A percentile compares a stretch with the other conserved stretches of the same genome.
phyloP scores from a whole-genome alignment of 1,140 invertebrate genomes.

The Harlomillsia oculata region DNA sequence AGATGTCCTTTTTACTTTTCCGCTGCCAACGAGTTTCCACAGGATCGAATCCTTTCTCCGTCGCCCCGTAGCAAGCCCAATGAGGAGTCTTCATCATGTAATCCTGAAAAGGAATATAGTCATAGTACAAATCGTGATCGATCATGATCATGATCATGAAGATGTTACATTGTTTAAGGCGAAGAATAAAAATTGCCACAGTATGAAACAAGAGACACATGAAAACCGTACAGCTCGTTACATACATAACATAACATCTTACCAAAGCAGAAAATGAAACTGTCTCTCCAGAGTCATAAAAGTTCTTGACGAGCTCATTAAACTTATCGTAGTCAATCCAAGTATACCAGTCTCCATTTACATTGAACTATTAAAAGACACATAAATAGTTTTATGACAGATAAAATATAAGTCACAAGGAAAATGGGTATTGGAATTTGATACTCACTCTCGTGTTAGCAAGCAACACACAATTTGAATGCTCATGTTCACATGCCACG shows the following conservation, averaged over 20 bases:
- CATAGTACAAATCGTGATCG: too few relatives aligned
- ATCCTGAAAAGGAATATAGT: constrained; percentile 39
- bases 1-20: constrained; percentile 42
- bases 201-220: neutral
- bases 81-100: constrained; percentile 49
- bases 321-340: constrained; percentile 57
- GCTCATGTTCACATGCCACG: constrained; percentile 55
- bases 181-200: constrained; percentile 16
- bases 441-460: constrained; percentile 48
- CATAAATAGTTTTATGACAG: constrained; percentile 6
- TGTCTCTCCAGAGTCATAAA: constrained; percentile 43
- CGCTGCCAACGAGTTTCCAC: constrained; percentile 47
- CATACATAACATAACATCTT: constrained; percentile 5
- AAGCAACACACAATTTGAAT: constrained; percentile 55
- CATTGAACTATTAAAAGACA: constrained; percentile 45
- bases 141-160: too few relatives aligned
- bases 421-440: too few relatives aligned
- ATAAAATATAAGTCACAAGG: neutral
- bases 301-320: constrained; percentile 45
- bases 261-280: constrained; percentile 5
- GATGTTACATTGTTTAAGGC: too few relatives aligned
- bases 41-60: constrained; percentile 53
- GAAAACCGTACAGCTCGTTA: neutral
- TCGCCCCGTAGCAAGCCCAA: constrained; percentile 51
- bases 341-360: constrained; percentile 50